Conservation (phyloP, 2,797 vertebrate genomes). For the Coendou prehensilis region DNA sequence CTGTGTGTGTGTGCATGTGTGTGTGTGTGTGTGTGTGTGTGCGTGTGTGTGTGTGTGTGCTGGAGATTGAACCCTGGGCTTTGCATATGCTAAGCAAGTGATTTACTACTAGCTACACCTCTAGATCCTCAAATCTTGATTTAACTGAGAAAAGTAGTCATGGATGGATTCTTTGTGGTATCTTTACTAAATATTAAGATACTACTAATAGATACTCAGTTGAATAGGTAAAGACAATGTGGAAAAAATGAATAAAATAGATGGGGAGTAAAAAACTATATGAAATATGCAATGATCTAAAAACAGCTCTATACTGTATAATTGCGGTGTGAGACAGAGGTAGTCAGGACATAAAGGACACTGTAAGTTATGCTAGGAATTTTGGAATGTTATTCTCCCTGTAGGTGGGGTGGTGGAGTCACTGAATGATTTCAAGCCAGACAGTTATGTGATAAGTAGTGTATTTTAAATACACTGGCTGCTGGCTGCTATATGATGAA, state of each 20-base stretch:
- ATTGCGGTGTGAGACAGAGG: neutral
- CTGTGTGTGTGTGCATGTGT: no score
- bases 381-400: neutral
- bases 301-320: neutral
- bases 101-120: neutral
- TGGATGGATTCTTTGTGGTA: neutral
- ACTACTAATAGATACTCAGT: neutral
- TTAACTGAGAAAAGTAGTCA: neutral
- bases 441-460: neutral
- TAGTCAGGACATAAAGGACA: neutral
- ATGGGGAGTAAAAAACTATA: neutral
- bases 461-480: neutral
- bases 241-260: neutral
- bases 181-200: constrained; percentile 27
- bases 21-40: no score
- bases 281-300: neutral
- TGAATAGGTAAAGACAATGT: neutral
- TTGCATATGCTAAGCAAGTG: neutral
- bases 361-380: neutral
- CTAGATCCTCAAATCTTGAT: neutral
- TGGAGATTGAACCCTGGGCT: neutral
- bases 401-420: neutral
- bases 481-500: neutral
- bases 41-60: neutral
- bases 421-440: constrained; percentile 32